Evolutionary conservation across 2,113 vertebrate species (phyloP).

Genomic region (Mixornis gularis): DNA sequence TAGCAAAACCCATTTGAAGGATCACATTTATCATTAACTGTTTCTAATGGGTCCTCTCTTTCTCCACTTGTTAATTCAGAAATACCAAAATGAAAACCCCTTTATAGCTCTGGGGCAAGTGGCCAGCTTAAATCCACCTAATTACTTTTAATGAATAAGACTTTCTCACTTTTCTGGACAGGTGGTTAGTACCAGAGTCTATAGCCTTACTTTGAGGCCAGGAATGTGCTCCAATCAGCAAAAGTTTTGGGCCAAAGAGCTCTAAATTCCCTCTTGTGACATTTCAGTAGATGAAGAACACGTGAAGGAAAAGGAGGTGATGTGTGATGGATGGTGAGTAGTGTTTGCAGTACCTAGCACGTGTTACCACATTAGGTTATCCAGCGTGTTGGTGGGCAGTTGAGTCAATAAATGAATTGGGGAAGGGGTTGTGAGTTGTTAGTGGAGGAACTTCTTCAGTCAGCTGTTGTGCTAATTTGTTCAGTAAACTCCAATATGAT

Average conservation of each 20-base stretch:
- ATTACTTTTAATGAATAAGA: constrained; percentile 34
- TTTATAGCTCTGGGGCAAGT: constrained; percentile 18
- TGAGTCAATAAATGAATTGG: background rate
- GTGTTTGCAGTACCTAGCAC: background rate
- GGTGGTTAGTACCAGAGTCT: background rate
- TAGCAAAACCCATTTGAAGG: background rate
- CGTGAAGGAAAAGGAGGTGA: background rate
- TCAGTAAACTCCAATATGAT: background rate
- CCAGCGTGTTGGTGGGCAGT: background rate
- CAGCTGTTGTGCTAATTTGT: background rate
- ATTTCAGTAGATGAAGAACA: background rate
- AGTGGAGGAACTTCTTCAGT: background rate
- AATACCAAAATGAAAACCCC: background rate
- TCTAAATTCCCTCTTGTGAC: background rate
- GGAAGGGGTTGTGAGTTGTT: background rate
- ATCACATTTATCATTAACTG: background rate
- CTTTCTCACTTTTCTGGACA: constrained; percentile 12
- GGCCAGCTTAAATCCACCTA: constrained; percentile 18
- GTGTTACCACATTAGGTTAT: background rate
- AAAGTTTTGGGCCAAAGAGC: background rate
- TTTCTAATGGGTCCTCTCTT: background rate
- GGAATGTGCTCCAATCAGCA: background rate
- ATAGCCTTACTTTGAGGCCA: background rate
- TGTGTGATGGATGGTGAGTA: background rate
- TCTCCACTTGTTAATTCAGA: constrained; percentile 35